phyloP scores from a whole-genome alignment of 2,888 invertebrate species.

The Nasonovia ribisnigri region DNA sequence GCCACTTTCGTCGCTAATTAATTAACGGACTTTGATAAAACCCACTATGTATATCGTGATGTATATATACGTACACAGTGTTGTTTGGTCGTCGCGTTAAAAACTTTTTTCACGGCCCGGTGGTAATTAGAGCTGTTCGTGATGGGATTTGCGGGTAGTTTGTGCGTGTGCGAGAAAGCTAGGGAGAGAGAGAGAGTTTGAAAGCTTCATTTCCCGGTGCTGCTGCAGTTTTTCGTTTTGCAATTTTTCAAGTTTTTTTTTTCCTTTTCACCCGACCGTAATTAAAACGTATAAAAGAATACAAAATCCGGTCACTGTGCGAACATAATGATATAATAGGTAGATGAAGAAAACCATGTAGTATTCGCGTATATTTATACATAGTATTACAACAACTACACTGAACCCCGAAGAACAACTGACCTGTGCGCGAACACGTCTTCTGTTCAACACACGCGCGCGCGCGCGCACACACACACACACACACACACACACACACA shows the following conservation, averaged over 20 bases:
- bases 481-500: not conserved
- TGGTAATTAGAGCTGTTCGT: conserved; percentile 60
- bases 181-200: not conserved
- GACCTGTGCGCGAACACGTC: not conserved
- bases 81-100: conserved; percentile 52
- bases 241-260: conserved; percentile 21
- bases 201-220: conserved; percentile 43
- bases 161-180: not conserved
- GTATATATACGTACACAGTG: not conserved
- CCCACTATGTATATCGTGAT: not conserved
- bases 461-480: not conserved
- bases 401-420: not conserved
- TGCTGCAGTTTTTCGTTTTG: not conserved
- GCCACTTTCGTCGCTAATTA: conserved; percentile 56
- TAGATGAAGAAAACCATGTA: not conserved
- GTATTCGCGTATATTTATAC: not conserved
- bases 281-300: conserved; percentile 53
- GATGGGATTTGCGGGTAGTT: conserved; percentile 42
- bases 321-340: not conserved
- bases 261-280: not conserved
- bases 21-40: conserved; percentile 60
- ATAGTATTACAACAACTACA: not conserved
- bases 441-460: not conserved
- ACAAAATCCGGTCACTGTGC: not conserved
- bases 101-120: conserved; percentile 56